Percentiles rank a stretch among this genome's conserved stretches.
These are phyloP conservation scores for Anarsia innoxiella DNA, from an alignment of 2,888 invertebrate species.

Conservation along the genomic window DNA sequence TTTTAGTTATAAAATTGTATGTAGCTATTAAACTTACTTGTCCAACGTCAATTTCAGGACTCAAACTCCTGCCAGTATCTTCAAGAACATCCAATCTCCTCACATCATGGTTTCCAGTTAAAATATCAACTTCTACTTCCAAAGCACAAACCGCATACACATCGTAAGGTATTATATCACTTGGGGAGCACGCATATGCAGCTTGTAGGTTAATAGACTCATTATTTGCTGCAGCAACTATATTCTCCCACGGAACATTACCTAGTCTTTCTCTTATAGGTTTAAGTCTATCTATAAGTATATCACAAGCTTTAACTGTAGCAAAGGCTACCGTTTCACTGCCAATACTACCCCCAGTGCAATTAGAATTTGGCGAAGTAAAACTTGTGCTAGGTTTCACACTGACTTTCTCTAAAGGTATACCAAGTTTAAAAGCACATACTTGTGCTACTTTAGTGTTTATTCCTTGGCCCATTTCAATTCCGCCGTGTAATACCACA, in stretches of 20 bases:
- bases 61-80: slow-evolving; percentile 79
- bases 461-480: slow-evolving; percentile 83
- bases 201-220: slow-evolving; percentile 40
- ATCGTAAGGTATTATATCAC: slow-evolving; percentile 29
- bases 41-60: slow-evolving; percentile 78
- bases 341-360: slow-evolving; percentile 79
- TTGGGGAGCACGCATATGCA: slow-evolving; percentile 26
- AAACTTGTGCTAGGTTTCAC: slow-evolving; percentile 78
- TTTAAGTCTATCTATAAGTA: slow-evolving; percentile 52
- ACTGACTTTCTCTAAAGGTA: slow-evolving; percentile 76
- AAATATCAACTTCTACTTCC: slow-evolving; percentile 81
- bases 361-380: slow-evolving; percentile 76
- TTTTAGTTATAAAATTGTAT: too few relatives aligned
- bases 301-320: slow-evolving; percentile 62
- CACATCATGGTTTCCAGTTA: slow-evolving; percentile 80
- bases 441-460: slow-evolving; percentile 81
- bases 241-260: slow-evolving; percentile 62
- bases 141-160: slow-evolving; percentile 73
- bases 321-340: slow-evolving; percentile 79
- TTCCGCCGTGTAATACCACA: slow-evolving; percentile 77
- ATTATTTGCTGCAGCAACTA: slow-evolving; percentile 58
- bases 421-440: slow-evolving; percentile 77
- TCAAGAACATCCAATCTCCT: slow-evolving; percentile 77
- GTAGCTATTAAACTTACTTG: slow-evolving; percentile 69
- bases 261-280: slow-evolving; percentile 46